phyloP scores from a whole-genome alignment of 2,797 vertebrate genomes.

The Dendrocincla tyrannina region DNA sequence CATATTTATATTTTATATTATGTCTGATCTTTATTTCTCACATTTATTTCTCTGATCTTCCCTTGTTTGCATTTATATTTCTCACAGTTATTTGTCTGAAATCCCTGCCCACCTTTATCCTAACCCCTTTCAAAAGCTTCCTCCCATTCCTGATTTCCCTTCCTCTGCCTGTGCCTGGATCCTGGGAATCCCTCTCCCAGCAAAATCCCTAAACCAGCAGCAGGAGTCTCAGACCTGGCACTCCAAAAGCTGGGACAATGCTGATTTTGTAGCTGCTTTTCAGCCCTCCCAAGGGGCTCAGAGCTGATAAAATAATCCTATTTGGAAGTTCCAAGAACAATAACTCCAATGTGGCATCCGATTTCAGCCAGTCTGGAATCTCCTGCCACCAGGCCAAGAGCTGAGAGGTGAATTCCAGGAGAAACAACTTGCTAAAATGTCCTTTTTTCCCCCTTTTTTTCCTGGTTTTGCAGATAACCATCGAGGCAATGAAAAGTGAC shows the following conservation, averaged over 20 bases:
- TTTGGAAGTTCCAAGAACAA: neutral
- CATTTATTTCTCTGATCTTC: neutral
- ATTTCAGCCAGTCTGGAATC: neutral
- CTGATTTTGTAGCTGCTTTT: neutral
- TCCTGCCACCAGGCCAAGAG: rapidly evolving
- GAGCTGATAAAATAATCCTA: neutral
- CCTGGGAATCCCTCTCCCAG: neutral
- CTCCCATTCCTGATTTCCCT: rapidly evolving
- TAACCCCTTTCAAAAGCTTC: neutral
- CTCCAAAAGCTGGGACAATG: neutral
- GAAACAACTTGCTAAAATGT: neutral
- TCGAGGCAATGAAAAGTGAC: conserved; percentile 98
- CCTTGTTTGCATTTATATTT: neutral
- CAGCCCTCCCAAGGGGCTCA: neutral
- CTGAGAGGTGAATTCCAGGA: rapidly evolving
- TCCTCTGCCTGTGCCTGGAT: neutral
- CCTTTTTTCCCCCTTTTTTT: neutral
- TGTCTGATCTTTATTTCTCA: neutral
- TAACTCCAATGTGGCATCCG: rapidly evolving
- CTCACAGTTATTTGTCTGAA: neutral
- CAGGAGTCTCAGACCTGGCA: neutral
- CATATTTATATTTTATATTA: neutral
- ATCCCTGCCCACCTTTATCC: neutral
- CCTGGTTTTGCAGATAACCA: conserved; percentile 85
- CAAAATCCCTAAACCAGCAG: neutral